phyloP scores from a whole-genome alignment of 2,888 invertebrate species.

The Lobophora halterata region DNA sequence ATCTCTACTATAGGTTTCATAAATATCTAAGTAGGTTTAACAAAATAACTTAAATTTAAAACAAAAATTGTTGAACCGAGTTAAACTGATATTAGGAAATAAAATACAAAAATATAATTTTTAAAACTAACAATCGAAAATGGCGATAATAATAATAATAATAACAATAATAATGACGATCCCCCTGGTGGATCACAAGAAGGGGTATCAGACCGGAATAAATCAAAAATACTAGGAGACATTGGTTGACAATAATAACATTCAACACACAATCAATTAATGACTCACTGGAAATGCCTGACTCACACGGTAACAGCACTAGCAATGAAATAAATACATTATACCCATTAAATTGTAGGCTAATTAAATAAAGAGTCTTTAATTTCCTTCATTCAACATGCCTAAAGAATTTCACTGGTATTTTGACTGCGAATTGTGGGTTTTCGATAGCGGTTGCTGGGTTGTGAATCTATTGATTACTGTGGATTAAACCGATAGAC shows the following conservation, averaged over 20 bases:
- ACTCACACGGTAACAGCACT: conserved; percentile 16
- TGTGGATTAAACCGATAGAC: conserved; percentile 15
- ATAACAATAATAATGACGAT: too few relatives aligned
- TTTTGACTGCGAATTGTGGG: conserved; percentile 1
- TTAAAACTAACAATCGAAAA: too few relatives aligned
- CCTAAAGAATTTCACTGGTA: conserved; percentile 13
- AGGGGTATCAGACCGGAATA: neutral
- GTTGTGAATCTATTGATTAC: conserved; percentile 25
- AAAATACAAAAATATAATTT: too few relatives aligned
- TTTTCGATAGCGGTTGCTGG: conserved; percentile 2
- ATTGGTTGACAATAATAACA: too few relatives aligned
- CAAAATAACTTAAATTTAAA: too few relatives aligned
- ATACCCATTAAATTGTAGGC: conserved; percentile 10
- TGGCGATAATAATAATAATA: too few relatives aligned
- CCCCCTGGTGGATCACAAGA: too few relatives aligned
- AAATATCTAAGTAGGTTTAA: too few relatives aligned
- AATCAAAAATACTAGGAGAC: neutral
- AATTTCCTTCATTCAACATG: conserved; percentile 8
- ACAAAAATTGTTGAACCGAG: too few relatives aligned
- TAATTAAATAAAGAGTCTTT: conserved; percentile 17
- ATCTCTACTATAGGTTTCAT: too few relatives aligned
- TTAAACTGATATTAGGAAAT: too few relatives aligned
- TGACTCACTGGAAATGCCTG: conserved; percentile 20
- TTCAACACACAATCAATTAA: conserved; percentile 2
- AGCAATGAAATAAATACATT: conserved; percentile 2